These are phyloP conservation scores for Acomys russatus DNA, from an alignment of 2,797 vertebrate genomes.

Conservation along the genomic window DNA sequence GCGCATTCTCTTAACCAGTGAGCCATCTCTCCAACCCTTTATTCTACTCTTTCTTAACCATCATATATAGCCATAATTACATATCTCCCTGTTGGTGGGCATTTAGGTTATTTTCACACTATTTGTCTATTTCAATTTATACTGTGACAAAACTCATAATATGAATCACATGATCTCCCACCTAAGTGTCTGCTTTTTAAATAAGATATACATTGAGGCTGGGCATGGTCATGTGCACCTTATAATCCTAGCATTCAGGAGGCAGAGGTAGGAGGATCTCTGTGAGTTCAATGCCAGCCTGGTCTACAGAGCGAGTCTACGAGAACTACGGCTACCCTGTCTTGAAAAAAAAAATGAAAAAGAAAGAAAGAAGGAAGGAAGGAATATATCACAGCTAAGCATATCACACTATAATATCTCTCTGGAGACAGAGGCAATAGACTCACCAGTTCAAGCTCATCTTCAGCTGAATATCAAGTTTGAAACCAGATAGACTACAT, in stretches of 20 bases:
- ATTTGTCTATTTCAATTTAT: background rate
- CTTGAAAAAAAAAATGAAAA: background rate
- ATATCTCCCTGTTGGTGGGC: background rate
- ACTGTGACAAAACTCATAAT: constrained; percentile 40
- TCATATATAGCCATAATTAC: background rate
- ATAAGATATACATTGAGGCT: background rate
- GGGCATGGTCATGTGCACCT: background rate
- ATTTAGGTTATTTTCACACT: constrained; percentile 1
- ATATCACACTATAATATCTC: background rate
- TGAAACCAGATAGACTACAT: background rate
- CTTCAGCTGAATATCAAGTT: background rate
- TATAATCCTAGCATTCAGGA: background rate
- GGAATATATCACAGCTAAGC: background rate
- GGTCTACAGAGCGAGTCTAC: background rate
- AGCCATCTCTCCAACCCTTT: background rate
- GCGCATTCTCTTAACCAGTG: background rate
- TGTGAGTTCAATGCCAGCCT: background rate
- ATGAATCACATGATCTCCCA: background rate
- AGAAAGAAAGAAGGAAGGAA: background rate
- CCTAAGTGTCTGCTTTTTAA: background rate
- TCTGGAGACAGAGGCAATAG: background rate
- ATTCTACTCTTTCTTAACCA: background rate
- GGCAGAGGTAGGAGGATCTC: background rate
- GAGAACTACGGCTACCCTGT: background rate
- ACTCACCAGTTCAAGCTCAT: background rate